These are phyloP conservation scores for Congeria kusceri DNA, from an alignment of 2,888 invertebrate genomes.

Conservation along the genomic window DNA sequence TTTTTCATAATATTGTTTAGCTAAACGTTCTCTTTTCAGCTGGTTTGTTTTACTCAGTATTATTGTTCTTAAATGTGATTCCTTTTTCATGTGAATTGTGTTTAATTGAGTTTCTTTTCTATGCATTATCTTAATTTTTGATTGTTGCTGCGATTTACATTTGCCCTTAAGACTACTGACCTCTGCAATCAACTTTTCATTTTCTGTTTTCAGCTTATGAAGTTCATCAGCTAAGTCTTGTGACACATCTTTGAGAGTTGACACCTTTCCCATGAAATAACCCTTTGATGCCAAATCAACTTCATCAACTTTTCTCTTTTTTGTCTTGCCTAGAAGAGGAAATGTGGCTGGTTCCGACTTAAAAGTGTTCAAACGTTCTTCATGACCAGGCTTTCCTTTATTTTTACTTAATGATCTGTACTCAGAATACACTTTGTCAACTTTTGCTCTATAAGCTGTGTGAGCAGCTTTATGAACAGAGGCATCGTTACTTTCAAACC, in stretches of 20 bases:
- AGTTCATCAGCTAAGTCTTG: slow-evolving; percentile 22
- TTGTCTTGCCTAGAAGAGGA: slow-evolving; percentile 17
- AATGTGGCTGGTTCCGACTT: slow-evolving; percentile 13
- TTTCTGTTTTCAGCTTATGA: slow-evolving; percentile 19
- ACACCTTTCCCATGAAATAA: slow-evolving; percentile 14
- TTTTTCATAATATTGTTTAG: too few relatives aligned
- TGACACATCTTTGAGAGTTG: slow-evolving; percentile 24
- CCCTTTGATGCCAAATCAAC: slow-evolving; percentile 27
- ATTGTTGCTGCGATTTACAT: too few relatives aligned
- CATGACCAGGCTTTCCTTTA: slow-evolving; percentile 28
- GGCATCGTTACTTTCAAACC: slow-evolving; percentile 32
- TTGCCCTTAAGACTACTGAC: too few relatives aligned
- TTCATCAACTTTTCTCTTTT: slow-evolving; percentile 29
- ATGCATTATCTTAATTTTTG: too few relatives aligned
- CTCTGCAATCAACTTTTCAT: too few relatives aligned
- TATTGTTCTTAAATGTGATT: too few relatives aligned
- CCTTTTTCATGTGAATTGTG: too few relatives aligned
- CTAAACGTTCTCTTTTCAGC: too few relatives aligned
- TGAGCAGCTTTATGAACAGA: slow-evolving; percentile 16
- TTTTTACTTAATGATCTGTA: slow-evolving; percentile 41
- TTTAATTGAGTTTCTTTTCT: too few relatives aligned
- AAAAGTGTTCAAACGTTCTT: slow-evolving; percentile 15
- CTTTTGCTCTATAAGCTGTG: slow-evolving; percentile 28
- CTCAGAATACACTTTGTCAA: slow-evolving; percentile 29
- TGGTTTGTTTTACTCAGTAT: too few relatives aligned